These are phyloP conservation scores for Stenodema calcarata DNA, from an alignment of 2,888 invertebrate species.

Conservation along the genomic window DNA sequence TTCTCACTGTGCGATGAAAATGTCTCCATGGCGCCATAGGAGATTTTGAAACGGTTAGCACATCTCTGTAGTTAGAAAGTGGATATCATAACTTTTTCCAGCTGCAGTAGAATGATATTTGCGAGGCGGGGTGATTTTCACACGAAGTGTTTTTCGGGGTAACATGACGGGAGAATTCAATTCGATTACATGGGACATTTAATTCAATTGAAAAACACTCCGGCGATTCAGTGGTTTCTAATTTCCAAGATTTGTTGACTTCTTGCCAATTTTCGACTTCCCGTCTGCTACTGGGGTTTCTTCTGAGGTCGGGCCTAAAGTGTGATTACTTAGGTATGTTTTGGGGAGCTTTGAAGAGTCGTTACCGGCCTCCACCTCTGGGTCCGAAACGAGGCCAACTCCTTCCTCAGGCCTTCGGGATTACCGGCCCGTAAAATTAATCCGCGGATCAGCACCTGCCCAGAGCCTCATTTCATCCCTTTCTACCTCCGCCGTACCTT, in stretches of 20 bases:
- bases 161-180: no score
- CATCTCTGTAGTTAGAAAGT: no score
- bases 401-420: not conserved
- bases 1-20: no score
- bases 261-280: not conserved
- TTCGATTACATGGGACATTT: no score
- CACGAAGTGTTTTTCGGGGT: no score
- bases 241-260: not conserved
- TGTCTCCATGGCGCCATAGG: no score
- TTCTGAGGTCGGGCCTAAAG: not conserved
- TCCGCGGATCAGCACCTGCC: slow-evolving; percentile 42
- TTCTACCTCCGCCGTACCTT: not conserved
- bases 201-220: no score
- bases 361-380: not conserved
- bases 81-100: no score
- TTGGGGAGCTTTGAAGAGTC: not conserved
- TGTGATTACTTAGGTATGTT: not conserved
- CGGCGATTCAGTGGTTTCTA: not conserved
- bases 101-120: no score
- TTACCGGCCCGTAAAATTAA: slow-evolving; percentile 44
- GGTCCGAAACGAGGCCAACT: not conserved
- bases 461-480: not conserved
- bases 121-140: no score
- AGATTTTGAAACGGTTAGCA: no score
- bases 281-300: not conserved